Evolutionary conservation across 2,797 vertebrate genomes (phyloP), one percentile per base, ranked within the genome.

Genomic region (Paedocypris micromegethes): DNA sequence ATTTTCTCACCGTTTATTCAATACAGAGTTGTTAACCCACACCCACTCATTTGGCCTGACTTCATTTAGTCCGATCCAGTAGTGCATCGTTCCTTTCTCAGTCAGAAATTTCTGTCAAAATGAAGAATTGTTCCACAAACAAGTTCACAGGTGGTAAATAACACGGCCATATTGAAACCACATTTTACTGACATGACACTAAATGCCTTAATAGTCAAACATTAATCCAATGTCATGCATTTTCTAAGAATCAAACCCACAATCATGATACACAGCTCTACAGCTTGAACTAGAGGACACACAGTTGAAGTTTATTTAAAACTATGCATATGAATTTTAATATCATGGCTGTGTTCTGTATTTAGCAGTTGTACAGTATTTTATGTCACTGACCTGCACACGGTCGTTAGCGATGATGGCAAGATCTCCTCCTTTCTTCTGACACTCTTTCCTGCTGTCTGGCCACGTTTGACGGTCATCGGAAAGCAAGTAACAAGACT

Each of bases 1-100:
- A 23, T 47, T 47, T 47, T 64, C 52, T 64, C 40, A 90, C 89
- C 84, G 81, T 45, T 75, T 2, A 42, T 0, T 8, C 70, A 82
- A 49, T 5, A 0, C 5, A 2, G 42, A 68, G 44, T 80, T 67
- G 81, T 86, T 72, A 41, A 85, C 70, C 88, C 88, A 91, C 57
- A 50, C 75, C 87, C 88, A 89, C 0, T 8, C 23, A 8, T 63
- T 49, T 46, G 4, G 2, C 9, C 2, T 0, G 0, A 0, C 23
- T 0, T 23, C 23, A 23, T 6, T 3, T 68, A 89, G 81, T 0
- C 90, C 88, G 2, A 90, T 87, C 90, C 90, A 90, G 73, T 87
- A 90, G 1, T 50, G 3, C 72, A 81, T 1, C 0, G 4, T 54
- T 3, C 80, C 83, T 0, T 63, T 47, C 1, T 3, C 0, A 46